These are phyloP conservation scores for Sarcophaga carnaria DNA, from an alignment of 2,888 invertebrate genomes.

Conservation along the genomic window DNA sequence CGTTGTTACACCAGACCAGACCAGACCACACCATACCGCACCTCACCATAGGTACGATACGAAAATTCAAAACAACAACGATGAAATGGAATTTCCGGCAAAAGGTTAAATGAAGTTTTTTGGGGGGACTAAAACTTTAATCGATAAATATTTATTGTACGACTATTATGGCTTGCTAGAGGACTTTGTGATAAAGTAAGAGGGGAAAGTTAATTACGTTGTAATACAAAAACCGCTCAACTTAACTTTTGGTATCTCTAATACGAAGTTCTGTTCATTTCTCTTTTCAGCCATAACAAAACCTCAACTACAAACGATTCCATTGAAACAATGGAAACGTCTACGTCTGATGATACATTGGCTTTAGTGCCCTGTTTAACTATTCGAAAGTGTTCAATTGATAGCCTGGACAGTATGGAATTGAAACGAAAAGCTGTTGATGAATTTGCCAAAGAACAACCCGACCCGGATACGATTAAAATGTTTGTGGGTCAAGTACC, in stretches of 20 bases:
- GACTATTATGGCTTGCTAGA: not conserved
- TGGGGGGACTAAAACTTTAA: conserved; percentile 41
- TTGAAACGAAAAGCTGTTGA: conserved; percentile 68
- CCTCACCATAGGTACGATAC: no score
- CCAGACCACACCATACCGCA: no score
- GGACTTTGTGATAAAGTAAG: not conserved
- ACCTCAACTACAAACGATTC: conserved; percentile 23
- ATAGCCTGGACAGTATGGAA: conserved; percentile 36
- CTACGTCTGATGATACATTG: conserved; percentile 52
- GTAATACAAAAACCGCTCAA: conserved; percentile 29
- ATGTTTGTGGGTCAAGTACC: conserved; percentile 99
- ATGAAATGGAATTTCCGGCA: conserved; percentile 61
- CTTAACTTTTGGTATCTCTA: conserved; percentile 13
- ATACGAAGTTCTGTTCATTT: not conserved
- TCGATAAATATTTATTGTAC: conserved; percentile 52
- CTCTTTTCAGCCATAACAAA: conserved; percentile 4
- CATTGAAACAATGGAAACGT: conserved; percentile 45
- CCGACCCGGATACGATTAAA: conserved; percentile 98
- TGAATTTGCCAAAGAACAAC: conserved; percentile 86
- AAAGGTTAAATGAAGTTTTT: conserved; percentile 59
- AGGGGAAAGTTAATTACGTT: not conserved
- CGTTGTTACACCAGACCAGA: conserved; percentile 46
- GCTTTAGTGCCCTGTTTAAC: conserved; percentile 64
- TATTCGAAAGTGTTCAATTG: conserved; percentile 48
- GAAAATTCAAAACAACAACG: not conserved